Evolutionary conservation across 2,888 invertebrate species (phyloP).

Genomic region (Steinernema scapterisci): DNA sequence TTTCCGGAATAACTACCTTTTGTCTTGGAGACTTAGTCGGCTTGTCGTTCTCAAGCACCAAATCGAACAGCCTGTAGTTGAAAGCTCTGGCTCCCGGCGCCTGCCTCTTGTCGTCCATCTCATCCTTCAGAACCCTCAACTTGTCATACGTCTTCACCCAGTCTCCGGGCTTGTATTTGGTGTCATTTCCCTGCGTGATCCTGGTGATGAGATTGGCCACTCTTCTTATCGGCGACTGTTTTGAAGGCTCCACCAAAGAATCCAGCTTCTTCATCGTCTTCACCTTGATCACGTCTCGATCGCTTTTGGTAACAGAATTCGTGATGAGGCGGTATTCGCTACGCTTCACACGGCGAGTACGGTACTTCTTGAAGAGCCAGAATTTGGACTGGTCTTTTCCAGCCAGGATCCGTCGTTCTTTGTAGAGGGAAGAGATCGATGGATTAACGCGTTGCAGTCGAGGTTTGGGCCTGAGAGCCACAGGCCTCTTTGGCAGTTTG

Average conservation of each 20-base stretch:
- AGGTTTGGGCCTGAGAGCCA: slow-evolving; percentile 20
- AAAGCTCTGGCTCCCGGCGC: slow-evolving; percentile 52
- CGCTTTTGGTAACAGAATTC: slow-evolving; percentile 9
- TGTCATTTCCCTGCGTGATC: slow-evolving; percentile 1
- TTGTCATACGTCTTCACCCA: slow-evolving; percentile 54
- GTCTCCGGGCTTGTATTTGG: slow-evolving; percentile 10
- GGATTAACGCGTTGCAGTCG: not conserved
- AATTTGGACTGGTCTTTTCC: not conserved
- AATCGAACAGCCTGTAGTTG: slow-evolving; percentile 53
- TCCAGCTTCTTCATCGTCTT: not conserved
- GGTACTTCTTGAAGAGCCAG: not conserved
- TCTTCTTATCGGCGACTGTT: slow-evolving; percentile 10
- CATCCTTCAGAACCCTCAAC: slow-evolving; percentile 46
- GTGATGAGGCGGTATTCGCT: slow-evolving; percentile 22
- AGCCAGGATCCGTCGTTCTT: not conserved
- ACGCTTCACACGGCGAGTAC: not conserved
- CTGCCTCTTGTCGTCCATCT: slow-evolving; percentile 43
- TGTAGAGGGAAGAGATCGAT: not conserved
- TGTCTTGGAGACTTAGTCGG: slow-evolving; percentile 24
- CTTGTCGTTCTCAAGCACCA: slow-evolving; percentile 46
- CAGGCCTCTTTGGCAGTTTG: slow-evolving; percentile 33
- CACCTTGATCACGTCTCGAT: not conserved
- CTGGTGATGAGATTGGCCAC: slow-evolving; percentile 10
- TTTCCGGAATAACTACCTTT: slow-evolving; percentile 18
- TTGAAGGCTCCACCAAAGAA: not conserved